Base-by-base conservation (phyloP, 1,140 invertebrate genomes). In the Musca domestica region DNA sequence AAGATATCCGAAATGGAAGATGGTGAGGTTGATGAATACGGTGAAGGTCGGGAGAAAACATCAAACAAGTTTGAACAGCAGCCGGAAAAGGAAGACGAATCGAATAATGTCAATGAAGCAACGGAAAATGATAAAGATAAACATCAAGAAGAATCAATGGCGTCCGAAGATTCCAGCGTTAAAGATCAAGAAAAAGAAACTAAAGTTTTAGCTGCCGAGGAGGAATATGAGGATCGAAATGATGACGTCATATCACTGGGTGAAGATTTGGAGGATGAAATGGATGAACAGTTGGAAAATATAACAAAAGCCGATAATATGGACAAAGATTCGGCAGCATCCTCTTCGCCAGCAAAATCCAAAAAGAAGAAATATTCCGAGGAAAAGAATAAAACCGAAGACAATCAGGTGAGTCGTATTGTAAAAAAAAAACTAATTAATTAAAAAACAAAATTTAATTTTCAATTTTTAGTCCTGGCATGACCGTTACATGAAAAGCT, bases 401-500 rank as follows among this genome's bases (percentile, higher is more conserved):
- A 66, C 34, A 17, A 52, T 15, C 74, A 3, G 66, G 77, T 80
- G 66, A 67, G 56, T 54, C 64, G 2, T 10, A 52, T 25, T 23
- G 52, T 67, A 17, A 17, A 25, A 2, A 23, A 30, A 64, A 20
- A 67, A 3, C 3, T 30, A n/a, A 10, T 47, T 41, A 19, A 51
- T 34, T 49, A 63, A 48, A 25, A 58, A 58, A 34, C 4, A 9
- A 27, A 20, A 65, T 52, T 19, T n/a, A n/a, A 22, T 30, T 54
- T 30, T 61, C n/a, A n/a, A n/a, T 64, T 70, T 23, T 7, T 41
- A 80, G 74, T 81, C 80, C 5, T 82, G 80, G 80, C 74, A 78
- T 52, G 68, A 74, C 58, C 76, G 81, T 25, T 83, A 82, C 67
- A 72, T 83, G 25, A 78, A 81, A 41, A 87, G 86, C 69, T 83